Evolutionary conservation across 2,888 invertebrate genomes (phyloP).

Genomic region (Trachelus troglodyta): DNA sequence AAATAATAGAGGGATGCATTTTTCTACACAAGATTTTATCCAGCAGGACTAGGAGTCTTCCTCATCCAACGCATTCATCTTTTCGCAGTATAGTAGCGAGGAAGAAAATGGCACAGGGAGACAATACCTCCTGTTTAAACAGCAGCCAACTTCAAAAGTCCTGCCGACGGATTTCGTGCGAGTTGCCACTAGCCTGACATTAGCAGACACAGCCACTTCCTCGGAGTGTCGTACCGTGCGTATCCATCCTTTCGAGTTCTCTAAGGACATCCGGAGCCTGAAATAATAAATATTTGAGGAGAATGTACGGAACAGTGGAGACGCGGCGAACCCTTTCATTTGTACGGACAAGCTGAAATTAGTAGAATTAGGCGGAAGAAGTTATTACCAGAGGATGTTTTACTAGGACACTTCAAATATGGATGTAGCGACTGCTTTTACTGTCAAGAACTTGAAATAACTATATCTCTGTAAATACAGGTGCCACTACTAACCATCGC

Average conservation of each 20-base stretch:
- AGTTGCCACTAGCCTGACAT: constrained; percentile 24
- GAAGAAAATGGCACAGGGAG: constrained; percentile 26
- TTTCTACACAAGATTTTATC: background rate
- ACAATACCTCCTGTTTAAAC: constrained; percentile 56
- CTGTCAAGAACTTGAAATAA: constrained; percentile 40
- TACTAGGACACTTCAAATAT: constrained; percentile 41
- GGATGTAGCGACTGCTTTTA: constrained; percentile 27
- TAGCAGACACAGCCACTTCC: constrained; percentile 24
- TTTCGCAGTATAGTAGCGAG: constrained; percentile 19
- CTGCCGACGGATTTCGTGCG: constrained; percentile 36
- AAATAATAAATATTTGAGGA: constrained; percentile 63
- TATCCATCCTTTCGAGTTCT: constrained; percentile 25
- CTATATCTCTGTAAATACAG: constrained; percentile 44
- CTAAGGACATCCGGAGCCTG: constrained; percentile 43
- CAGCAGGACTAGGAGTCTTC: background rate
- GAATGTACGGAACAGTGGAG: constrained; percentile 44
- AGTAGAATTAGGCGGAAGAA: constrained; percentile 45
- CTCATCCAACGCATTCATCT: background rate
- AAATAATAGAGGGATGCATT: background rate
- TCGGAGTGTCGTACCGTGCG: constrained; percentile 20
- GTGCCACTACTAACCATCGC: constrained; percentile 25
- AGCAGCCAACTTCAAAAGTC: constrained; percentile 48
- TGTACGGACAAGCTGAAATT: constrained; percentile 62
- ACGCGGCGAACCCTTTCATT: constrained; percentile 63
- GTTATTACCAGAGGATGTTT: constrained; percentile 47